Percentiles rank a stretch among this genome's conserved stretches.
These are phyloP conservation scores for Atta cephalotes DNA, from an alignment of 1,140 invertebrate species.

Conservation along the genomic window DNA sequence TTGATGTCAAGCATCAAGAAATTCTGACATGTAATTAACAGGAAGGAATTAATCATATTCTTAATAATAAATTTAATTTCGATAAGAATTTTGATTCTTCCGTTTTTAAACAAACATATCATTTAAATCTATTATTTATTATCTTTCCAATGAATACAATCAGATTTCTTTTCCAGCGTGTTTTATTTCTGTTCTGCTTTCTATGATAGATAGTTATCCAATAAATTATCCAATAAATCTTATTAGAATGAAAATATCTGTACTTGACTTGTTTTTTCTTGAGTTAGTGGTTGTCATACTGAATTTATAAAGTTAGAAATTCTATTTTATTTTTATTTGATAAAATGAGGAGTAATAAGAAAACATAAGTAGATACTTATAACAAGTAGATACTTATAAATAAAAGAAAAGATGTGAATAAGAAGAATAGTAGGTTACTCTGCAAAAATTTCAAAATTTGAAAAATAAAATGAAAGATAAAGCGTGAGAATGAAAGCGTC, in stretches of 20 bases:
- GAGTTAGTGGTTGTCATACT: neutral
- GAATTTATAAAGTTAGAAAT: neutral
- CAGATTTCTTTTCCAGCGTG: too few species aligned
- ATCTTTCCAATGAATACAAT: too few species aligned
- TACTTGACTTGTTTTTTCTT: neutral
- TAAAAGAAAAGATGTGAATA: neutral
- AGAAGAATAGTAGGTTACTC: neutral
- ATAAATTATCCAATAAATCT: too few species aligned
- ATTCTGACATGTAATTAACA: too few species aligned
- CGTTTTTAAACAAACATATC: too few species aligned
- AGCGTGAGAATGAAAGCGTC: neutral
- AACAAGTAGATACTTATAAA: neutral
- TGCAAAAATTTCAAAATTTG: neutral
- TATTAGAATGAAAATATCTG: constrained; percentile 7
- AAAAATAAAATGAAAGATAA: neutral
- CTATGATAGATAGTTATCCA: neutral
- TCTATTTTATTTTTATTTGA: neutral
- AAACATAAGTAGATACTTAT: neutral
- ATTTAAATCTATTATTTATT: too few species aligned
- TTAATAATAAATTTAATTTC: too few species aligned
- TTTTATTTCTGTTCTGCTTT: neutral
- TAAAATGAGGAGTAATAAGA: neutral
- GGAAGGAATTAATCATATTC: too few species aligned
- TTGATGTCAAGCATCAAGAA: too few species aligned
- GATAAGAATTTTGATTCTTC: too few species aligned